Evolutionary conservation across 2,888 invertebrate genomes (phyloP).

Genomic region (Xylocampa areola): DNA sequence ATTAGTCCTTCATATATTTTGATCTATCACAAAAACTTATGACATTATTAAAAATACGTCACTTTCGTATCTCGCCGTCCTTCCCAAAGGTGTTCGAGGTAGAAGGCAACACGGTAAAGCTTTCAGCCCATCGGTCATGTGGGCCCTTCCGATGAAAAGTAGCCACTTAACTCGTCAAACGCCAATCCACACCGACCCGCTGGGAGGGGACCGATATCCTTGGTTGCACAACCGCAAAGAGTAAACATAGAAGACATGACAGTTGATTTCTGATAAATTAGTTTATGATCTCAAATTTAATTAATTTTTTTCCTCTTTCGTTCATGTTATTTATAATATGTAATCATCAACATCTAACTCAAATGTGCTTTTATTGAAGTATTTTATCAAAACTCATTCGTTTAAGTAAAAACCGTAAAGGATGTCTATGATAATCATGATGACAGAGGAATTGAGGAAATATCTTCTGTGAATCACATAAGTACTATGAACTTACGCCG

Average conservation of each 20-base stretch:
- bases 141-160: conserved; percentile 85
- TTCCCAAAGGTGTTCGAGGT: conserved; percentile 67
- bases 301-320: not conserved
- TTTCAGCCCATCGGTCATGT: conserved; percentile 86
- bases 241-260: conserved; percentile 16
- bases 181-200: conserved; percentile 75
- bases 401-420: too few species aligned
- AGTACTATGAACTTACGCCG: too few species aligned
- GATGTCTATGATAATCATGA: too few species aligned
- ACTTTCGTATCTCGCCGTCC: conserved; percentile 52
- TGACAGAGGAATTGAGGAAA: too few species aligned
- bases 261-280: too few species aligned
- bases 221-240: conserved; percentile 60
- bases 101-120: conserved; percentile 83
- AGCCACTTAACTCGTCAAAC: conserved; percentile 87
- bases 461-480: too few species aligned
- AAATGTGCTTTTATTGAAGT: too few species aligned
- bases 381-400: too few species aligned
- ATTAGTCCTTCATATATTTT: too few species aligned
- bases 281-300: too few species aligned
- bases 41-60: conserved; percentile 37
- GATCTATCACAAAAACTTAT: conserved; percentile 7
- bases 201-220: conserved; percentile 63
- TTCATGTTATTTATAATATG: not conserved
- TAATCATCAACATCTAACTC: too few species aligned